Evolutionary conservation across 2,797 vertebrate species (phyloP).

Genomic region (Malacoraja senta): DNA sequence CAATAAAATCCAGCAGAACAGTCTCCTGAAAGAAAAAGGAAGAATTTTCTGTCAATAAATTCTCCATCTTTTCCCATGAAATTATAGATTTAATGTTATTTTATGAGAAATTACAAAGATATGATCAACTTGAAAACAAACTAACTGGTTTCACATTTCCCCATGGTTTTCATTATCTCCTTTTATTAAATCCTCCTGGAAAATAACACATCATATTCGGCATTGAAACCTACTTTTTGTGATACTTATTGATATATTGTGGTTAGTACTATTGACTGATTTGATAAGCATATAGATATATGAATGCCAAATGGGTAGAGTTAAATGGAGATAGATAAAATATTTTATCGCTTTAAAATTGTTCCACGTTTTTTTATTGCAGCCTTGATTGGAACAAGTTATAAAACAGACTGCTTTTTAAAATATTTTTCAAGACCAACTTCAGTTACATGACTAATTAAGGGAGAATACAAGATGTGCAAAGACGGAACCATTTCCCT

Average conservation of each 20-base stretch:
- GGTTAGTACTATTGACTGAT: not conserved
- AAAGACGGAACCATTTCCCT: not conserved
- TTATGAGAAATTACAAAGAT: not conserved
- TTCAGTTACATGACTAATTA: not conserved
- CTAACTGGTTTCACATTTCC: not conserved
- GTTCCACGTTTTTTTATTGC: not conserved
- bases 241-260: not conserved
- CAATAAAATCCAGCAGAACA: constrained; percentile 23
- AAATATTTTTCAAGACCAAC: not conserved
- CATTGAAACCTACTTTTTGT: not conserved
- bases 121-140: not conserved
- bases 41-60: not conserved
- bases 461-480: not conserved
- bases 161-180: not conserved
- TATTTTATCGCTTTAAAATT: not conserved
- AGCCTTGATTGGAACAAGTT: not conserved
- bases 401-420: not conserved
- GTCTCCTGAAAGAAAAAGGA: constrained; percentile 6
- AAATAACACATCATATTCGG: not conserved
- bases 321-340: too few species aligned
- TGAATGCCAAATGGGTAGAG: too few species aligned
- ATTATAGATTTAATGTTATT: not conserved
- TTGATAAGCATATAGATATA: too few species aligned
- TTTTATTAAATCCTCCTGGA: not conserved
- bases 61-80: not conserved